Evolutionary conservation across 2,888 invertebrate genomes (phyloP).

Genomic region (Dilophus febrilis): DNA sequence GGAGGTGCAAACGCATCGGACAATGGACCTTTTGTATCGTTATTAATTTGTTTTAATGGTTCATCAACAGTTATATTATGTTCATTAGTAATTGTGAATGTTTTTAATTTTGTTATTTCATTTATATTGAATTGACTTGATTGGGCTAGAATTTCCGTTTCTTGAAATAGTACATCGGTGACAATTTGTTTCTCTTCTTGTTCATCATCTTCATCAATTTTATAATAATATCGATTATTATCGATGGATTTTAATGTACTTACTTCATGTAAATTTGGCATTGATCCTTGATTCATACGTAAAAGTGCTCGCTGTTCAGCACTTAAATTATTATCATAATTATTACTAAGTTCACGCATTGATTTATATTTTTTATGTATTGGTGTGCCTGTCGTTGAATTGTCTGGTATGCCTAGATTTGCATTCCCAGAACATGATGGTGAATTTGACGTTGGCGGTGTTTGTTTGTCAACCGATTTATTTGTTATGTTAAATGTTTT

Average conservation of each 20-base stretch:
- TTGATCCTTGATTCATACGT: slow-evolving; percentile 24
- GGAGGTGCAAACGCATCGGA: too few species aligned
- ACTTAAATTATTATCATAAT: neutral
- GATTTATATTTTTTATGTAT: slow-evolving; percentile 26
- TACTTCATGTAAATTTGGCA: slow-evolving; percentile 30
- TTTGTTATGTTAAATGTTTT: too few species aligned
- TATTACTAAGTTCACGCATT: slow-evolving; percentile 23
- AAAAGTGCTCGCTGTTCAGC: slow-evolving; percentile 2
- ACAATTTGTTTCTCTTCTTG: slow-evolving; percentile 5
- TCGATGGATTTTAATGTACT: slow-evolving; percentile 25
- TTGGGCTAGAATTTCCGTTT: slow-evolving; percentile 28
- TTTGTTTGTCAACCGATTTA: neutral
- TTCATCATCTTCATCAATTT: slow-evolving; percentile 5
- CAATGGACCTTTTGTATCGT: too few species aligned
- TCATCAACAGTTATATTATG: neutral
- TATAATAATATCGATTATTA: slow-evolving; percentile 25
- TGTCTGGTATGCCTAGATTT: neutral
- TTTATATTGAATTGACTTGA: slow-evolving; percentile 29
- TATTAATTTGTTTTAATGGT: neutral
- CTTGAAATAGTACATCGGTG: slow-evolving; percentile 21
- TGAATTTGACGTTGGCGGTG: too few species aligned
- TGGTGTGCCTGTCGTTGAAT: slow-evolving; percentile 14
- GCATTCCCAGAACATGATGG: neutral
- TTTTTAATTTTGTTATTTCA: slow-evolving; percentile 13
- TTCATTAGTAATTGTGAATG: neutral